Evolutionary conservation across 2,113 vertebrate genomes (phyloP).

Genomic region (Apaloderma vittatum): DNA sequence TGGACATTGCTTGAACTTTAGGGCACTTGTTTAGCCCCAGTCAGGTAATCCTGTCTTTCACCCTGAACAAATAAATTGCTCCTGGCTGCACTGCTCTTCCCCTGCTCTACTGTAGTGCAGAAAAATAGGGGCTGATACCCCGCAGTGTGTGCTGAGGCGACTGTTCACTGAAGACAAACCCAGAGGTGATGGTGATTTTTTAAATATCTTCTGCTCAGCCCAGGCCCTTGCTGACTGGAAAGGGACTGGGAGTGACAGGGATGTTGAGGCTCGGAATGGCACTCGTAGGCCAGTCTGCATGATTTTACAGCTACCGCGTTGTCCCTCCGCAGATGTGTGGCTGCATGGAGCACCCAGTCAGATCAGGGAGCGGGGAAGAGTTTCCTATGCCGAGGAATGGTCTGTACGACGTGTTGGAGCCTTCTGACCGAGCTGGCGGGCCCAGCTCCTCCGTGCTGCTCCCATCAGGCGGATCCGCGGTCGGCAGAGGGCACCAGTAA

Average conservation of each 20-base stretch:
- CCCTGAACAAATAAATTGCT: constrained; percentile 27
- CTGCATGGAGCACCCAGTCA: background rate
- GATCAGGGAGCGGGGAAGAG: background rate
- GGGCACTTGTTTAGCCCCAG: background rate
- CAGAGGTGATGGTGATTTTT: background rate
- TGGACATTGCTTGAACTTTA: constrained; percentile 58
- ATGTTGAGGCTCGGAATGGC: background rate
- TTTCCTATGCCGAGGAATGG: accelerated
- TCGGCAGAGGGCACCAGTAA: constrained; percentile 59
- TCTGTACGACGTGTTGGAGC: background rate
- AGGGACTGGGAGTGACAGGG: background rate
- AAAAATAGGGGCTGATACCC: constrained; percentile 30
- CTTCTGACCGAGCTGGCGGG: background rate
- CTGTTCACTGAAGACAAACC: constrained; percentile 45
- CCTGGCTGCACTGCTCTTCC: background rate
- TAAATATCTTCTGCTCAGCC: background rate
- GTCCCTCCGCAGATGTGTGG: background rate
- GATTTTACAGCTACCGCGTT: accelerated
- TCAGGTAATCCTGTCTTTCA: constrained; percentile 40
- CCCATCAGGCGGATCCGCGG: background rate
- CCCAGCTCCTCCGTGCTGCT: no score
- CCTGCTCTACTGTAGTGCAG: background rate
- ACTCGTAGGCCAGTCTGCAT: accelerated
- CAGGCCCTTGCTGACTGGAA: background rate
- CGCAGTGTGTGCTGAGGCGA: constrained; percentile 7